Conservation (phyloP, 2,113 vertebrate species). For the Athene cunicularia region DNA sequence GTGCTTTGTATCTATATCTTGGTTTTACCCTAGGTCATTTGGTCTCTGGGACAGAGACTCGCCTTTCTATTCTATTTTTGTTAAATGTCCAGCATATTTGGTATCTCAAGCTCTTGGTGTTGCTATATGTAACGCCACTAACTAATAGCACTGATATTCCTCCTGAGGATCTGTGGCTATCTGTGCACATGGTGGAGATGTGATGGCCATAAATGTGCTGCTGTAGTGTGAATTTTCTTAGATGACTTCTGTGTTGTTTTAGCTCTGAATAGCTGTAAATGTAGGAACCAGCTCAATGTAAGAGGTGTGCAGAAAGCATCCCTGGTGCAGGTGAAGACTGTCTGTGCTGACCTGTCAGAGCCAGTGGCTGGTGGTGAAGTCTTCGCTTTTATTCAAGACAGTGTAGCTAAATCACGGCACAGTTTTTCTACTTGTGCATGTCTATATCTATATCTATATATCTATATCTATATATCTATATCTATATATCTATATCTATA, state of each 20-base stretch:
- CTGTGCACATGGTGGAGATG: rapidly evolving
- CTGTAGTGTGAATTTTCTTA: not conserved
- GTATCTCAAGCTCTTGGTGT: not conserved
- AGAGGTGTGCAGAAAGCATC: not conserved
- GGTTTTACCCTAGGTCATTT: slow-evolving; percentile 8
- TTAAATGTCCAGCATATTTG: not conserved
- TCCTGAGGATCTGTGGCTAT: not conserved
- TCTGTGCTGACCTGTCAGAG: not conserved
- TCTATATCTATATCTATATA: too few relatives aligned
- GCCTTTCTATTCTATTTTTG: slow-evolving; percentile 19
- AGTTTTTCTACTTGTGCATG: not conserved
- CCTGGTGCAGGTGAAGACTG: not conserved
- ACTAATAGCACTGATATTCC: not conserved
- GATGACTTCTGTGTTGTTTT: not conserved
- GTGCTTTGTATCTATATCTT: not conserved
- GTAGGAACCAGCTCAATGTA: not conserved
- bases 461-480: too few relatives aligned
- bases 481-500: too few relatives aligned
- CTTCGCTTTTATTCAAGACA: not conserved
- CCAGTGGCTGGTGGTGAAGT: not conserved
- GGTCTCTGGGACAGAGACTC: not conserved
- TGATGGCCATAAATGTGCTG: not conserved
- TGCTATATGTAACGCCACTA: not conserved
- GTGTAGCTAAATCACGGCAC: not conserved
- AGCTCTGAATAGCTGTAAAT: not conserved